phyloP scores from a whole-genome alignment of 1,140 invertebrate genomes.

The Acromyrmex heyeri region DNA sequence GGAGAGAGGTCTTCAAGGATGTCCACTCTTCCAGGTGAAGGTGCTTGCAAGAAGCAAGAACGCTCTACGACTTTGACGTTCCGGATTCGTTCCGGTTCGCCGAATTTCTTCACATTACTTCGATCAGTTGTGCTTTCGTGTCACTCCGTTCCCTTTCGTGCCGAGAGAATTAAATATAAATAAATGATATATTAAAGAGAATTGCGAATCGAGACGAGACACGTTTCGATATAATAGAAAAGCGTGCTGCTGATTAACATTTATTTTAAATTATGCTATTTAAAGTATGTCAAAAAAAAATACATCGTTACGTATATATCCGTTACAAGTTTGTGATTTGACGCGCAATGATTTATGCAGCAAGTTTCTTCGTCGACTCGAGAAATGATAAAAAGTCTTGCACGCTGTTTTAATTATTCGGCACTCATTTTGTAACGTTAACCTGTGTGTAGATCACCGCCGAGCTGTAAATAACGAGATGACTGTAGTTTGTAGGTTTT shows the following conservation, averaged over 20 bases:
- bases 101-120: constrained; percentile 68
- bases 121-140: constrained; percentile 31
- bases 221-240: neutral
- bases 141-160: constrained; percentile 51
- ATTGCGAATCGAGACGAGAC: neutral
- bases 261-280: neutral
- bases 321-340: neutral
- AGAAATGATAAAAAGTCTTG: neutral
- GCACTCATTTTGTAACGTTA: constrained; percentile 24
- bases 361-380: neutral
- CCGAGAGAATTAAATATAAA: constrained; percentile 8
- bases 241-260: neutral
- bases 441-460: neutral
- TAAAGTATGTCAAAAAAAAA: neutral
- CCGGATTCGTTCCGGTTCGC: constrained; percentile 75
- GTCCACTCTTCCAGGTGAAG: constrained; percentile 76
- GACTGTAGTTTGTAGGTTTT: constrained; percentile 20
- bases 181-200: neutral
- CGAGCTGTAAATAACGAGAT: constrained; percentile 26
- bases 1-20: constrained; percentile 75
- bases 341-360: constrained; percentile 1
- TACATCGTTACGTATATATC: neutral
- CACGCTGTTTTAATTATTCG: constrained; percentile 6
- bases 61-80: constrained; percentile 68
- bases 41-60: constrained; percentile 69